These are phyloP conservation scores for Leptodactylus fallax DNA, from an alignment of 2,797 vertebrate species.

Conservation along the genomic window DNA sequence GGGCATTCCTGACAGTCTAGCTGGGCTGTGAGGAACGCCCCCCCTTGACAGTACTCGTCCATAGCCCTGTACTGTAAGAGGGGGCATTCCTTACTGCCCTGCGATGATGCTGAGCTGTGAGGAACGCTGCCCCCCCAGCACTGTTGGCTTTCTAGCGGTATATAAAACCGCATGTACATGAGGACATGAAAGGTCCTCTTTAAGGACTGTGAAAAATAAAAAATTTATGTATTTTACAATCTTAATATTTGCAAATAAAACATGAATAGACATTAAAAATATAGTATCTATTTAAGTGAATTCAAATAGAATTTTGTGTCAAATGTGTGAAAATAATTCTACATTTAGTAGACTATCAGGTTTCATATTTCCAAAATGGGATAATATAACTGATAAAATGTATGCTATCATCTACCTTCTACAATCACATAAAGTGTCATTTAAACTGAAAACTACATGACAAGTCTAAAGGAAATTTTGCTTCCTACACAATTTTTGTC, in stretches of 20 bases:
- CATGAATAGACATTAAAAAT: neutral
- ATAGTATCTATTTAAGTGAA: neutral
- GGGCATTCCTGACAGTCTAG: too few relatives aligned
- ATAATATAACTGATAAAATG: neutral
- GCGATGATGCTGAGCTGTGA: too few relatives aligned
- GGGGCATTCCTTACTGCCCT: too few relatives aligned
- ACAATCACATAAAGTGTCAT: neutral
- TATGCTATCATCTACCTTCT: neutral
- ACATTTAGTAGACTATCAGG: neutral
- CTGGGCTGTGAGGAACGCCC: too few relatives aligned
- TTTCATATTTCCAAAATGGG: neutral
- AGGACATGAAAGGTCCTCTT: too few relatives aligned
- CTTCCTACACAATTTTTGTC: constrained; percentile 12
- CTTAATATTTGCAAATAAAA: neutral
- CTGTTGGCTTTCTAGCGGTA: too few relatives aligned
- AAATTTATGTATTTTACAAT: too few relatives aligned
- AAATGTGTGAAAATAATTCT: neutral
- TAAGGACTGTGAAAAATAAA: too few relatives aligned
- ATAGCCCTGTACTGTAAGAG: too few relatives aligned
- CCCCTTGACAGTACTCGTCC: too few relatives aligned
- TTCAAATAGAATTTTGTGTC: neutral
- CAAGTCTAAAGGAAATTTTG: neutral
- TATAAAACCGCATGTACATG: too few relatives aligned
- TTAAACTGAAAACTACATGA: neutral
- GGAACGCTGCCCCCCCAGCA: too few relatives aligned